phyloP scores from a whole-genome alignment of 2,888 invertebrate species.

The Hemaris fuciformis region DNA sequence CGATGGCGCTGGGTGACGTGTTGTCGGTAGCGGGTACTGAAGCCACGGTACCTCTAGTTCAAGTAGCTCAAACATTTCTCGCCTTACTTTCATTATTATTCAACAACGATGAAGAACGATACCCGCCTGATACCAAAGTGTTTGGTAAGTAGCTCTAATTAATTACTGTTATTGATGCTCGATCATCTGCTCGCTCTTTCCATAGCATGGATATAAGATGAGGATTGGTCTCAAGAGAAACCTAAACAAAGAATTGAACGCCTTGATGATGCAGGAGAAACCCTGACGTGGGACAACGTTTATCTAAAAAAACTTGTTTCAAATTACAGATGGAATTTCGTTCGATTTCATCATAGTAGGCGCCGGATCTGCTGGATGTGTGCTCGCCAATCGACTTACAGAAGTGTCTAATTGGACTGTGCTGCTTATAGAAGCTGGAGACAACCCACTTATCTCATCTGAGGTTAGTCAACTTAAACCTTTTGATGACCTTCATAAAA shows the following conservation, averaged over 20 bases:
- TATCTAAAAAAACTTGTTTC: no score
- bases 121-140: neutral
- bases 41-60: neutral
- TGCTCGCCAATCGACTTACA: slow-evolving; percentile 39
- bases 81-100: neutral
- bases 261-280: no score
- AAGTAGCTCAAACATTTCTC: neutral
- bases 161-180: no score
- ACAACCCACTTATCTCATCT: slow-evolving; percentile 35
- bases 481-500: no score
- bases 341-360: slow-evolving; percentile 53
- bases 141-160: neutral
- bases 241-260: no score
- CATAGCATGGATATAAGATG: no score
- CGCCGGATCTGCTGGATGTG: slow-evolving; percentile 39
- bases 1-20: neutral
- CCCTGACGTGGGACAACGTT: no score
- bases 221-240: no score
- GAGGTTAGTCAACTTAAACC: slow-evolving; percentile 54
- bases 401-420: slow-evolving; percentile 37
- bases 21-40: neutral
- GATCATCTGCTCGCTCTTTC: no score
- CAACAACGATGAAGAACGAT: neutral
- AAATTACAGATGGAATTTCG: slow-evolving; percentile 39
- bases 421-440: slow-evolving; percentile 42